Evolutionary conservation across 2,797 vertebrate species (phyloP).

Genomic region (Gymnocypris eckloni): DNA sequence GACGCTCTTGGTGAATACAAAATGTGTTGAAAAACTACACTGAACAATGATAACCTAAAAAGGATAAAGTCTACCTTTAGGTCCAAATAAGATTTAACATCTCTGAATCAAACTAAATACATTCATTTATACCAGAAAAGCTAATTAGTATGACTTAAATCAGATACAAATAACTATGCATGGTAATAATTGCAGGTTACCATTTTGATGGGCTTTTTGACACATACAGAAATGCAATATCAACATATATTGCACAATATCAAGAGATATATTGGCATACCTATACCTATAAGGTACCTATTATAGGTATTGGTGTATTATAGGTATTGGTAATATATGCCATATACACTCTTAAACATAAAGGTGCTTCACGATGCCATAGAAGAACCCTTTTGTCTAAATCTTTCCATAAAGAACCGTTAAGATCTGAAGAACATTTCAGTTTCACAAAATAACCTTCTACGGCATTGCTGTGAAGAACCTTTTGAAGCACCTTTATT

Average conservation of each 20-base stretch:
- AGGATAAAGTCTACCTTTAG: not conserved
- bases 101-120: not conserved
- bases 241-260: not conserved
- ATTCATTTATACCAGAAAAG: not conserved
- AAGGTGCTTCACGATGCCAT: no score
- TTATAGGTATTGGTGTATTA: not conserved
- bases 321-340: no score
- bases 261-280: not conserved
- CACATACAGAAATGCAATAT: not conserved
- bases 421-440: no score
- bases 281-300: not conserved
- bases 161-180: not conserved
- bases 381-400: no score
- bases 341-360: no score
- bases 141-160: not conserved
- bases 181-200: not conserved
- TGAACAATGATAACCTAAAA: not conserved
- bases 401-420: no score
- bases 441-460: no score
- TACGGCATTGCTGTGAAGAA: no score
- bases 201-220: not conserved
- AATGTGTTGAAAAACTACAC: no score
- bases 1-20: not conserved
- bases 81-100: not conserved
- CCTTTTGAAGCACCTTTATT: no score